Evolutionary conservation across 2,113 vertebrate species (phyloP), one percentile per base, ranked within the genome.

Genomic region (Chlamydotis undulata): DNA sequence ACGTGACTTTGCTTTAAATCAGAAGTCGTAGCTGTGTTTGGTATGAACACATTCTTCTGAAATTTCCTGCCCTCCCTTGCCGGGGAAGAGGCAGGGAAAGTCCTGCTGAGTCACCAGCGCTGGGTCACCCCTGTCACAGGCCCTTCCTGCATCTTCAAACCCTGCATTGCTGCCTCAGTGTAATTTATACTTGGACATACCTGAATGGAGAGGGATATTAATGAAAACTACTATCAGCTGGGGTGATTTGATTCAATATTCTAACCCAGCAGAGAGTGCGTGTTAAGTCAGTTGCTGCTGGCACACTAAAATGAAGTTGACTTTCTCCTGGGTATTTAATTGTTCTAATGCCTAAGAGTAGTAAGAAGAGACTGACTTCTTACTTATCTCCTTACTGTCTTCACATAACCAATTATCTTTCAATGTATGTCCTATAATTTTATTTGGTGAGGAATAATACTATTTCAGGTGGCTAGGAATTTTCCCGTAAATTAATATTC

Each of bases 101-200:
- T 95, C 93, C 87, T 95, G 93, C 84, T 91, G 94, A 97, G 95
- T 95, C 89, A 95, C 87, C 60, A 79, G 76, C 83, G 76, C 83
- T 82, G 93, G 84, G 91, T 96, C 91, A 89, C 67, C 81, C 60
- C 60, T 64, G 47, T 91, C 87, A 89, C 74, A 33, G 65, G 74
- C 67, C 53, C 84, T 84, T 89, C 78, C 74, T 94, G 83, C 69
- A 7, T 52, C 87, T 73, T 81, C 77, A 50, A 43, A 21, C 41
- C 28, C 64, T 12, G 14, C 26, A 52, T 56, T 87, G 35, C 39
- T 83, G 79, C 89, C 76, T 76, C 57, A 25, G 26, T 91, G 75
- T 78, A 71, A 56, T 64, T 95, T 84, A 19, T 49, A 4, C 12
- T 84, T 71, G 35, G 19, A 28, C 75, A 6, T 84, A 89, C 60